These are phyloP conservation scores for Zosterops japonicus DNA, from an alignment of 2,113 vertebrate species.

Conservation along the genomic window DNA sequence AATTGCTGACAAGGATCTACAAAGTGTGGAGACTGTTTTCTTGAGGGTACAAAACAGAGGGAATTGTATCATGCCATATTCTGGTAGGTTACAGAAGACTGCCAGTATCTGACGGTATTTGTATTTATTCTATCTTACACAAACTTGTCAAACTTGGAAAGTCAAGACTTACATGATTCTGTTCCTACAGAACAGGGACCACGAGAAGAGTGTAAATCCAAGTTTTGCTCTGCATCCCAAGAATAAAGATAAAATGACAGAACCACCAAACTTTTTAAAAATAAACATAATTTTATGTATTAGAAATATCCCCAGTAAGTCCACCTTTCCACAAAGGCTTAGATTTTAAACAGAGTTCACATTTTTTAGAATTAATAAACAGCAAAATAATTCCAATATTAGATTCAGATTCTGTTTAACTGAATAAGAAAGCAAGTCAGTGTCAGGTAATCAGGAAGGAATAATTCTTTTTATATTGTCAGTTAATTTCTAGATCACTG, in stretches of 20 bases:
- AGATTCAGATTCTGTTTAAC: neutral
- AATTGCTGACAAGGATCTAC: neutral
- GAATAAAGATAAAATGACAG: neutral
- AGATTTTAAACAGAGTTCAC: constrained; percentile 13
- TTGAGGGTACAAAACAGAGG: neutral
- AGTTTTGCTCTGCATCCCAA: neutral
- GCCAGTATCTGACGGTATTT: neutral
- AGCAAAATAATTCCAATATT: constrained; percentile 36
- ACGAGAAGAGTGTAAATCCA: neutral
- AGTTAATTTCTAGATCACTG: constrained; percentile 35
- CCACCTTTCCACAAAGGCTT: constrained; percentile 41
- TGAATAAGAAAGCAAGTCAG: neutral
- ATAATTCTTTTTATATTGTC: neutral
- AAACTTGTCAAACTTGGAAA: neutral
- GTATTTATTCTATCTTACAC: neutral
- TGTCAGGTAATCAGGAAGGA: neutral
- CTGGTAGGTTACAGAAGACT: neutral
- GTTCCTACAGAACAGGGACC: neutral
- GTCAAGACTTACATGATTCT: neutral
- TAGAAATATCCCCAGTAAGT: constrained; percentile 67
- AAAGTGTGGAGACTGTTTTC: neutral
- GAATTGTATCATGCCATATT: neutral
- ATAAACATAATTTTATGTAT: constrained; percentile 75
- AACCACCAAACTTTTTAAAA: constrained; percentile 59
- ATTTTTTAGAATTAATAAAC: constrained; percentile 27